phyloP scores from a whole-genome alignment of 2,888 invertebrate species.

The Habroteleia sp. region DNA sequence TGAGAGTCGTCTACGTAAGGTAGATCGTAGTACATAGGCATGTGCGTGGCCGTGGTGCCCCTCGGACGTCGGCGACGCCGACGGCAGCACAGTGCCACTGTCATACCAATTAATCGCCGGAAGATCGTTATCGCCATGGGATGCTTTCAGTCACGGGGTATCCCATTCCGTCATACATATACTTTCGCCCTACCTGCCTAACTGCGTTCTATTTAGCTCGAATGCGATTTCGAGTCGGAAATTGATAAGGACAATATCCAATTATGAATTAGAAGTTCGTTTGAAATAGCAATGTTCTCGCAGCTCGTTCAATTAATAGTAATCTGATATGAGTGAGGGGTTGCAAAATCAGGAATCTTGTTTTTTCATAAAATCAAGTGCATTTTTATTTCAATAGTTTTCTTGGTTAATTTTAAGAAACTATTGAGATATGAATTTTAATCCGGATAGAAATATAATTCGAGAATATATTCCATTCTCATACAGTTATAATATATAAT shows the following conservation, averaged over 20 bases:
- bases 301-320: constrained; percentile 37
- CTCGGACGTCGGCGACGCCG: constrained; percentile 68
- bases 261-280: constrained; percentile 54
- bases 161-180: constrained; percentile 63
- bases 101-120: constrained; percentile 80
- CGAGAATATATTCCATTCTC: too few species aligned
- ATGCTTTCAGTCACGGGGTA: constrained; percentile 72
- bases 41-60: constrained; percentile 67
- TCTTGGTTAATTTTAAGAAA: too few species aligned
- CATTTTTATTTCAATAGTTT: too few species aligned
- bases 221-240: constrained; percentile 49
- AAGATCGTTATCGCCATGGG: constrained; percentile 74
- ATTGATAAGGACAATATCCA: constrained; percentile 42
- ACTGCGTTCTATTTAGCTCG: constrained; percentile 54
- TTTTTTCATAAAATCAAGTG: too few species aligned
- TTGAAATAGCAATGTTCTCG: constrained; percentile 30
- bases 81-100: constrained; percentile 73
- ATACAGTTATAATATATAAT: too few species aligned
- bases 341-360: too few species aligned
- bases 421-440: too few species aligned
- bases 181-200: constrained; percentile 54
- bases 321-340: too few species aligned
- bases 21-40: constrained; percentile 66
- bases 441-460: too few species aligned
- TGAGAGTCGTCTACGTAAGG: constrained; percentile 67